Conservation (phyloP, 2,888 invertebrate genomes). For the Cephus nigrinus region DNA sequence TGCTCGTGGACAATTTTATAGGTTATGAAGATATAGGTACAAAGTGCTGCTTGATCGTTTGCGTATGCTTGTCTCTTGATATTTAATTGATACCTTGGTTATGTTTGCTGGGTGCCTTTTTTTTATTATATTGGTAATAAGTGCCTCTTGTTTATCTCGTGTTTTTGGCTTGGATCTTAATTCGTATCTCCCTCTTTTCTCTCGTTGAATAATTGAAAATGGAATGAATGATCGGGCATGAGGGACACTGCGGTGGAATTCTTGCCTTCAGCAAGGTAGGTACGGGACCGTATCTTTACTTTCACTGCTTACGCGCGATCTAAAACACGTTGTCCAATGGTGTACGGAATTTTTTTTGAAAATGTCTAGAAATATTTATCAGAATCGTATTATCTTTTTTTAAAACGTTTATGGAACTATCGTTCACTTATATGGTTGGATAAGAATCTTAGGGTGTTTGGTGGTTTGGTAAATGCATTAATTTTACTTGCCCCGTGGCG, state of each 20-base stretch:
- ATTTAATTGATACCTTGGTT: too few species aligned
- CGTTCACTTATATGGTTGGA: not conserved
- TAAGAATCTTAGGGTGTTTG: not conserved
- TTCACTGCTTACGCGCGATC: slow-evolving; percentile 41
- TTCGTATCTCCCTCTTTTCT: not conserved
- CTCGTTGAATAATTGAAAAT: slow-evolving; percentile 3
- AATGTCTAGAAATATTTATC: not conserved
- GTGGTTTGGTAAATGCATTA: not conserved
- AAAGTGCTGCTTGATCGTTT: not conserved
- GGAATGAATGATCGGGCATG: slow-evolving; percentile 5
- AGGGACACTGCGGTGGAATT: slow-evolving; percentile 27
- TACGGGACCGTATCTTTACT: slow-evolving; percentile 44
- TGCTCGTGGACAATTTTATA: not conserved
- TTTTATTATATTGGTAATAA: not conserved
- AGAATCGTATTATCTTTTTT: not conserved
- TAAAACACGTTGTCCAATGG: slow-evolving; percentile 12
- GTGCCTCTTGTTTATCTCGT: not conserved
- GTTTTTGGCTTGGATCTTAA: not conserved
- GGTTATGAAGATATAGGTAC: not conserved
- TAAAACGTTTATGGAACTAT: not conserved
- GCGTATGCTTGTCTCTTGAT: too few species aligned
- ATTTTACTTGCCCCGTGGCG: not conserved
- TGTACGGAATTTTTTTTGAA: not conserved
- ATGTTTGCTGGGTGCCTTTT: not conserved
- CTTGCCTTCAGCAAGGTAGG: slow-evolving; percentile 34